Conservation (phyloP, 2,113 vertebrate species). For the Xiphophorus hellerii region DNA sequence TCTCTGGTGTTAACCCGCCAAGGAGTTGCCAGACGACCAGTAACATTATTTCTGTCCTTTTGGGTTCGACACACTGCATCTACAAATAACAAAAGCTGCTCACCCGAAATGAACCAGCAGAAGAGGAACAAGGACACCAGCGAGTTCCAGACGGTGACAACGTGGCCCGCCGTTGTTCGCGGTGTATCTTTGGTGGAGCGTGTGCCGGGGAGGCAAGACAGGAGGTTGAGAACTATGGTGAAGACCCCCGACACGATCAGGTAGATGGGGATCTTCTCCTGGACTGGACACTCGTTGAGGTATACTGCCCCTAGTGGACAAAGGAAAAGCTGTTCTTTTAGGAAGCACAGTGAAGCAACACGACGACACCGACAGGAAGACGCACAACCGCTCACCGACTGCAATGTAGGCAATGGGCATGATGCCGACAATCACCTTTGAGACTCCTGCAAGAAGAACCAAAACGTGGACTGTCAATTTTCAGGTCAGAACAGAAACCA, state of each 20-base stretch:
- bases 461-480: neutral
- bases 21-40: neutral
- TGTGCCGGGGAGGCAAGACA: conserved; percentile 63
- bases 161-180: rapidly evolving
- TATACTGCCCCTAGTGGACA: conserved; percentile 60
- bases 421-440: conserved; percentile 33
- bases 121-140: conserved; percentile 42
- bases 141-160: conserved; percentile 42
- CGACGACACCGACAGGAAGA: neutral
- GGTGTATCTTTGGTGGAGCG: neutral
- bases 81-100: conserved; percentile 31
- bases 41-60: neutral
- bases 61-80: neutral
- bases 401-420: conserved; percentile 70
- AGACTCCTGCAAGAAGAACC: conserved; percentile 46
- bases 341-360: neutral
- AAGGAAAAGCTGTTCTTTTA: neutral
- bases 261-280: conserved; percentile 77
- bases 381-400: conserved; percentile 61
- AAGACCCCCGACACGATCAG: conserved; percentile 73
- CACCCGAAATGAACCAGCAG: conserved; percentile 78
- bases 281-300: conserved; percentile 67
- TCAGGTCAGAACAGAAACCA: neutral
- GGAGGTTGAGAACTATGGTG: conserved; percentile 34
- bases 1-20: too few species aligned